Conservation (phyloP, 1,140 invertebrate species). For the Drosophila azteca region DNA sequence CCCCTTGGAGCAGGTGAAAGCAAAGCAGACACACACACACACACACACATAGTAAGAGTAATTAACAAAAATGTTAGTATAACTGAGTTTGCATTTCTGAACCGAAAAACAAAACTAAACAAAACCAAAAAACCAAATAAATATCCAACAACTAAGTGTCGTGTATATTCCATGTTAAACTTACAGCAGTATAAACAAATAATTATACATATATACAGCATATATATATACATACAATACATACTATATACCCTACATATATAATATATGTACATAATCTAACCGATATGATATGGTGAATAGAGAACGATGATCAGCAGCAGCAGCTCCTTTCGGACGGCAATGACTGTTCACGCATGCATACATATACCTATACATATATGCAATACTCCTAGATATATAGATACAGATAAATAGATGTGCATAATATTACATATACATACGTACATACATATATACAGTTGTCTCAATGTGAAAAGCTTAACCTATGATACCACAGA, state of each 20-base stretch:
- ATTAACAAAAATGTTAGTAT: conserved; percentile 61
- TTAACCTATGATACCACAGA: conserved; percentile 29
- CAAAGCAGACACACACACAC: conserved; percentile 28
- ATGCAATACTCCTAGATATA: conserved; percentile 12
- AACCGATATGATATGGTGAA: conserved; percentile 46
- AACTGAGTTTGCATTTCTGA: conserved; percentile 68
- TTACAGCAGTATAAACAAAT: conserved; percentile 48
- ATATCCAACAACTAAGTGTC: conserved; percentile 73
- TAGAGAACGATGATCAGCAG: conserved; percentile 21
- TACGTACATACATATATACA: conserved; percentile 30
- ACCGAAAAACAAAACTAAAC: conserved; percentile 26
- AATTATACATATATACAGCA: conserved; percentile 51
- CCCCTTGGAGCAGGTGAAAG: conserved; percentile 69
- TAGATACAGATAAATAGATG: conserved; percentile 25
- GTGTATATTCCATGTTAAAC: conserved; percentile 75
- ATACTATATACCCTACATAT: conserved; percentile 46
- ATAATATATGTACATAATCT: conserved; percentile 15
- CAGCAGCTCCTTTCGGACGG: conserved; percentile 35
- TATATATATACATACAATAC: conserved; percentile 51
- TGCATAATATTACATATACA: conserved; percentile 5
- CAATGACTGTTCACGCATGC: conserved; percentile 7
- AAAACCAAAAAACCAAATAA: conserved; percentile 25
- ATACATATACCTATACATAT: conserved; percentile 12
- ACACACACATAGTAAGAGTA: conserved; percentile 33
- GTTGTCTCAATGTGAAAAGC: conserved; percentile 66